Conservation (phyloP, 2,797 vertebrate genomes). For the Cyclura pinguis region DNA sequence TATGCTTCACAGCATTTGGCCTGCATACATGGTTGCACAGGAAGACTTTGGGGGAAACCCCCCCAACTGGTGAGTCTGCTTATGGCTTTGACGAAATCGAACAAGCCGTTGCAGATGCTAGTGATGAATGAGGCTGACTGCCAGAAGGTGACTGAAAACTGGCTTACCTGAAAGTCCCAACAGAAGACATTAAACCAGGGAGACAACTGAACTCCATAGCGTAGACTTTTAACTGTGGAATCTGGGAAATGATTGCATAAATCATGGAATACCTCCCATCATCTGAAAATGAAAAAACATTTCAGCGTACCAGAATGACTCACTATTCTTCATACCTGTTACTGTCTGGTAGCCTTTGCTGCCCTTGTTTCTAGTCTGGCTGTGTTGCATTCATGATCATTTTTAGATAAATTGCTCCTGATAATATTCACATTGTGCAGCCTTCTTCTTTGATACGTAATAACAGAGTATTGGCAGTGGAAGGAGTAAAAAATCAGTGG, state of each 20-base stretch:
- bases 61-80: too few species aligned
- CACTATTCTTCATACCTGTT: not conserved
- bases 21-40: too few species aligned
- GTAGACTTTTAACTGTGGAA: not conserved
- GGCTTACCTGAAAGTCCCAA: not conserved
- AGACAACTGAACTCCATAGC: not conserved
- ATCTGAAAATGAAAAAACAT: not conserved
- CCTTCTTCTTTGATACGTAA: not conserved
- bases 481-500: not conserved
- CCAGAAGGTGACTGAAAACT: too few species aligned
- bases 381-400: not conserved
- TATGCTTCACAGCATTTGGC: too few species aligned
- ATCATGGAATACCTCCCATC: not conserved
- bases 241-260: not conserved
- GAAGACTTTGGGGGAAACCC: too few species aligned
- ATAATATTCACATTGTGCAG: not conserved
- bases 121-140: too few species aligned
- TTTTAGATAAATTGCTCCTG: too few species aligned
- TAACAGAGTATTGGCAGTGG: not conserved
- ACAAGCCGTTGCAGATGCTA: too few species aligned
- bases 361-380: not conserved
- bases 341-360: not conserved
- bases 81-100: too few species aligned
- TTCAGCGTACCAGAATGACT: not conserved
- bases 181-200: not conserved